A percentile compares a stretch with the other conserved stretches of the same genome.
Evolutionary conservation across 2,797 vertebrate species (phyloP).

Genomic region (Danio kyathit): DNA sequence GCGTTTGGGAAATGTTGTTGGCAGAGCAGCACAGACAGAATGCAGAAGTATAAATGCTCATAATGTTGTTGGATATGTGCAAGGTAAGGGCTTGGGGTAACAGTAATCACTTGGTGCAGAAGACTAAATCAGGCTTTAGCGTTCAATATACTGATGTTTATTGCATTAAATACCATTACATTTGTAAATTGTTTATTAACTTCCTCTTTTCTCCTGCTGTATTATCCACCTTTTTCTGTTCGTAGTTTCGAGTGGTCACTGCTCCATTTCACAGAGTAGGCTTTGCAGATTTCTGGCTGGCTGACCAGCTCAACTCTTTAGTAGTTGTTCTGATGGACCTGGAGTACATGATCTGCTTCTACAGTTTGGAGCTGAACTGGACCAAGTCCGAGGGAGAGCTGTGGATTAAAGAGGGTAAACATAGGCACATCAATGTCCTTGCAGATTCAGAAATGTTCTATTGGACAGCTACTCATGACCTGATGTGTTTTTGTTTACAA

Average conservation of each 20-base stretch:
- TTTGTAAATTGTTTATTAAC: not conserved
- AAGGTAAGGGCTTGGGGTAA: no score
- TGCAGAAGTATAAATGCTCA: no score
- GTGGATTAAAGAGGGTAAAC: constrained; percentile 65
- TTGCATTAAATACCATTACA: not conserved
- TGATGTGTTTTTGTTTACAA: constrained; percentile 31
- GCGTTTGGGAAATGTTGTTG: no score
- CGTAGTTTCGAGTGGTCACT: constrained; percentile 95
- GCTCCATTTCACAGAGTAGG: constrained; percentile 97
- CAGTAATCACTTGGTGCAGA: no score
- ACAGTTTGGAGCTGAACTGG: constrained; percentile 95
- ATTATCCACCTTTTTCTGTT: not conserved
- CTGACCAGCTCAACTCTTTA: constrained; percentile 97
- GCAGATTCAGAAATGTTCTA: not conserved
- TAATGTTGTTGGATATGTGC: no score
- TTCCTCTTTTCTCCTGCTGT: not conserved
- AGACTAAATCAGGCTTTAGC: no score
- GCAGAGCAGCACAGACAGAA: no score
- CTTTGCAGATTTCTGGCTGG: constrained; percentile 99
- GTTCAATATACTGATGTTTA: no score
- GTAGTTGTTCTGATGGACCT: constrained; percentile 94
- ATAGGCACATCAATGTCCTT: not conserved
- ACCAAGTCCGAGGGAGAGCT: constrained; percentile 74
- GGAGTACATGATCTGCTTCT: constrained; percentile 99
- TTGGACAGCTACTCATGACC: not conserved